These are phyloP conservation scores for Neodontobutis hainanensis DNA, from an alignment of 2,113 vertebrate species.

Conservation along the genomic window DNA sequence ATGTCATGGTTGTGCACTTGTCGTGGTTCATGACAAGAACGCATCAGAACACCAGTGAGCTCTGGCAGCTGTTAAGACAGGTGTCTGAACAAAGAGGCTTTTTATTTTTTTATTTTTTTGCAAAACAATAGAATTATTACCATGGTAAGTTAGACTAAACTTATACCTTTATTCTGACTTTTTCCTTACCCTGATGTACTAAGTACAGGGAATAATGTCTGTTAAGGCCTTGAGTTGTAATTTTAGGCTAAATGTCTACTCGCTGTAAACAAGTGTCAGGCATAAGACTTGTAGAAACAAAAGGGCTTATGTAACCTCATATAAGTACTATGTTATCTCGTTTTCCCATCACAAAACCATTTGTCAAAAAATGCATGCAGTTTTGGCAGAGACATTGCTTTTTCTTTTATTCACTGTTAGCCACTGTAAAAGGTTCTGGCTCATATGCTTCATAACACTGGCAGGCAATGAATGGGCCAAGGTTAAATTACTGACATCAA, in stretches of 20 bases:
- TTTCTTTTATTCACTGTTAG: conserved; percentile 3
- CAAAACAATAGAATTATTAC: too few relatives aligned
- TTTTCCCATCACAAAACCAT: conserved; percentile 6
- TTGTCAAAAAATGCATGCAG: conserved; percentile 1
- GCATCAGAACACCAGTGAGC: neutral
- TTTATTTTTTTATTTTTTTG: too few relatives aligned
- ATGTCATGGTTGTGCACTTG: neutral
- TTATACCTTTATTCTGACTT: too few relatives aligned
- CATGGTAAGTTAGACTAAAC: too few relatives aligned
- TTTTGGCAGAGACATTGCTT: conserved; percentile 15
- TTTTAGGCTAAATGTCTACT: too few relatives aligned
- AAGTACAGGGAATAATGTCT: too few relatives aligned
- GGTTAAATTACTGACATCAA: conserved; percentile 32
- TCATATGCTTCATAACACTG: conserved; percentile 9
- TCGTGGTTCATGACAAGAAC: conserved; percentile 17
- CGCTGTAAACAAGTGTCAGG: too few relatives aligned
- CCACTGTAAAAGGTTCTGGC: conserved; percentile 1
- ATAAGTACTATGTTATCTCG: neutral
- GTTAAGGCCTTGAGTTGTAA: too few relatives aligned
- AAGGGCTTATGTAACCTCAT: neutral
- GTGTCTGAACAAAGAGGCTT: too few relatives aligned
- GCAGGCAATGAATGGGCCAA: conserved; percentile 17
- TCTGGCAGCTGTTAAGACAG: too few relatives aligned
- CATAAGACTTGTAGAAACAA: neutral
- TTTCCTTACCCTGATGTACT: too few relatives aligned